Percentiles rank a stretch among this genome's conserved stretches.
phyloP scores from a whole-genome alignment of 2,113 vertebrate genomes.

The Microtus oregoni region DNA sequence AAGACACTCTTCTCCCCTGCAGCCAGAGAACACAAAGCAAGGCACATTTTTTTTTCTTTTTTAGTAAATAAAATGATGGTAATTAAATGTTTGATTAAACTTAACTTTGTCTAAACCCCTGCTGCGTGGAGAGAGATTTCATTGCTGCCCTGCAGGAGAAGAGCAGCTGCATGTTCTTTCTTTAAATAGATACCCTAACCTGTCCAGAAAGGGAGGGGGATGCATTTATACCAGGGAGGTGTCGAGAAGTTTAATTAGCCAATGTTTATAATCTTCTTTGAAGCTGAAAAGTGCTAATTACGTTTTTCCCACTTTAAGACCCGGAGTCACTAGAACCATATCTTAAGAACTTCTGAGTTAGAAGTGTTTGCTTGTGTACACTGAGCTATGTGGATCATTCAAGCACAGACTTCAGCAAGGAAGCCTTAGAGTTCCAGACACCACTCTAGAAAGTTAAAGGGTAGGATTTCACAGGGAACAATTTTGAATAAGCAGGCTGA shows the following conservation, averaged over 20 bases:
- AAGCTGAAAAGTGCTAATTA: conserved; percentile 83
- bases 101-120: conserved; percentile 67
- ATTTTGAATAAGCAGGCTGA: not conserved
- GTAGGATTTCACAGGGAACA: not conserved
- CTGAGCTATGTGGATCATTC: not conserved
- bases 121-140: conserved; percentile 65
- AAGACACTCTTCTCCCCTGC: not conserved
- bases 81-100: conserved; percentile 80
- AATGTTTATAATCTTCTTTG: conserved; percentile 82
- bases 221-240: conserved; percentile 67
- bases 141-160: conserved; percentile 65
- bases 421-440: not conserved
- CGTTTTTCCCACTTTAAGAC: conserved; percentile 80
- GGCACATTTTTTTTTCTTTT: conserved; percentile 45
- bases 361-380: conserved; percentile 49
- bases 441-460: conserved; percentile 12
- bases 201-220: conserved; percentile 74
- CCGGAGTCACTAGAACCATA: conserved; percentile 64
- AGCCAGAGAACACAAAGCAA: conserved; percentile 63
- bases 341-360: conserved; percentile 63
- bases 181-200: conserved; percentile 75
- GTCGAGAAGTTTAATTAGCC: conserved; percentile 82
- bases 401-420: not conserved
- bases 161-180: conserved; percentile 60
- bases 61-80: conserved; percentile 47